Percentiles rank a stretch among this genome's conserved stretches.
Conservation (phyloP, 2,888 invertebrate species). For the Conomelus anceps region DNA sequence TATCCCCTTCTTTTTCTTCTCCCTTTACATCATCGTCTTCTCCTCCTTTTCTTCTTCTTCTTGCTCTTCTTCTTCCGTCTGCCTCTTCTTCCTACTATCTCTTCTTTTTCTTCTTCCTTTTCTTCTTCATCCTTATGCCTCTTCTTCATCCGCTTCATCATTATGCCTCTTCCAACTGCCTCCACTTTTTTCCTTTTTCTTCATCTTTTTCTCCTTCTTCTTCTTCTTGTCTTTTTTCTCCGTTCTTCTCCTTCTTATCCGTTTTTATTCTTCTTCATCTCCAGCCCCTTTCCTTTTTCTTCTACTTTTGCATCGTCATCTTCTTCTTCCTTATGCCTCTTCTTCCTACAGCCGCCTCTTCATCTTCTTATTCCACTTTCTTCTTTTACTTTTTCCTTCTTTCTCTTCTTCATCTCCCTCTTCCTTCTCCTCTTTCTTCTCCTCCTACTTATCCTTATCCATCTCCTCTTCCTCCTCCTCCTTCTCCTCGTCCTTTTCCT, state of each 20-base stretch:
- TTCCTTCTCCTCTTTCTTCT: background rate
- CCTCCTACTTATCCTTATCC: background rate
- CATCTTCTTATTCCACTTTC: background rate
- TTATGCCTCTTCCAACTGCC: no score
- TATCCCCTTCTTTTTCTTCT: no score
- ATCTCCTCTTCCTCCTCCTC: no score
- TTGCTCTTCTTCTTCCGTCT: no score
- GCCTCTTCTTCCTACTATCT: no score
- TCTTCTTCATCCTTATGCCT: no score
- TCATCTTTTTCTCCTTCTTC: background rate
- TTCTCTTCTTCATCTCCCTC: background rate
- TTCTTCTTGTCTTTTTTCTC: background rate
- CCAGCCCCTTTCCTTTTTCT: background rate
- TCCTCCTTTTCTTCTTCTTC: no score
- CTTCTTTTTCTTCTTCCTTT: no score
- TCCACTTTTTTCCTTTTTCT: background rate
- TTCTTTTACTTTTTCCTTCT: background rate
- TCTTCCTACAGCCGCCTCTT: no score
- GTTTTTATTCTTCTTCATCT: background rate
- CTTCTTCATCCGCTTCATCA: no score
- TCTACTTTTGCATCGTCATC: background rate
- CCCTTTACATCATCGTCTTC: no score
- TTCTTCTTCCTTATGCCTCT: background rate
- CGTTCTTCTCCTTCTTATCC: background rate
- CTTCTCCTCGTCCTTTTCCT: background rate